Evolutionary conservation across 2,113 vertebrate species (phyloP).

Genomic region (Peromyscus maniculatus): DNA sequence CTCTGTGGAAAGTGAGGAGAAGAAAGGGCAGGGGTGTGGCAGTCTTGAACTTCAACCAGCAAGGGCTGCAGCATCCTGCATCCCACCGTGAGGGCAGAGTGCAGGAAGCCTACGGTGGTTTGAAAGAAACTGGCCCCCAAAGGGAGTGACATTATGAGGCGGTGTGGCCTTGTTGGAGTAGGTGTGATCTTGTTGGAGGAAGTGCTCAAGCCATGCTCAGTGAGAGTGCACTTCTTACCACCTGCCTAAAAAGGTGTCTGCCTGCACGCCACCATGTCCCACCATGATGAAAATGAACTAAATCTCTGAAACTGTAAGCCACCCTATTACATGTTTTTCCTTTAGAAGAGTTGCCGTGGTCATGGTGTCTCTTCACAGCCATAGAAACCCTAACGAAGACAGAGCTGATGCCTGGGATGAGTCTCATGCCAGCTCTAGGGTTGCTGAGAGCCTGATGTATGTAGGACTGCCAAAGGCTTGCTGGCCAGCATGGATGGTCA

Average conservation of each 20-base stretch:
- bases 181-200: background rate
- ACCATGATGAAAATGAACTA: background rate
- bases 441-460: background rate
- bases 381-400: background rate
- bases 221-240: background rate
- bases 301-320: background rate
- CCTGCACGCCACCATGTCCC: background rate
- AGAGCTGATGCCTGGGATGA: rapidly evolving
- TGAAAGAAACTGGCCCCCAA: no score
- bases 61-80: background rate
- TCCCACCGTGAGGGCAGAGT: rapidly evolving
- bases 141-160: background rate
- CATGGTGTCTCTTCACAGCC: background rate
- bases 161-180: background rate
- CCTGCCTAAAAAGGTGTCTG: background rate
- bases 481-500: background rate
- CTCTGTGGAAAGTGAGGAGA: rapidly evolving
- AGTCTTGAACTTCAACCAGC: rapidly evolving
- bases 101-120: background rate
- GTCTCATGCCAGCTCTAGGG: rapidly evolving
- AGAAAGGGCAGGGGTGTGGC: rapidly evolving
- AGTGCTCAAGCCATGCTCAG: background rate
- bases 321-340: background rate
- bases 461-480: background rate
- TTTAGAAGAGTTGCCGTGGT: background rate